A percentile compares a stretch with the other conserved stretches of the same genome.
These are phyloP conservation scores for Silurus asotus DNA, from an alignment of 2,113 vertebrate species.

Conservation along the genomic window DNA sequence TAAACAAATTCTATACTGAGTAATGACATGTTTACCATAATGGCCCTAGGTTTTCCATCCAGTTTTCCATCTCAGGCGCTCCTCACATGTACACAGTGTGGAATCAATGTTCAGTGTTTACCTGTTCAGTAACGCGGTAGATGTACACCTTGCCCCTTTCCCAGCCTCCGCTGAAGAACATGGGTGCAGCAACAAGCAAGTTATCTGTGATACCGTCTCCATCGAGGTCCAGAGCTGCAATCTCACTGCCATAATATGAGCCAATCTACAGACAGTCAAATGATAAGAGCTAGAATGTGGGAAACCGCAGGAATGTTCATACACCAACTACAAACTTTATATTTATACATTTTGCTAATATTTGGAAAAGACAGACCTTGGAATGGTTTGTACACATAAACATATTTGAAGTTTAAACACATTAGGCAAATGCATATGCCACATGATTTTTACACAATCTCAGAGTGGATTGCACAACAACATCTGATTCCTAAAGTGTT, in stretches of 20 bases:
- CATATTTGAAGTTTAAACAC: background rate
- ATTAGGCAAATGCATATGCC: background rate
- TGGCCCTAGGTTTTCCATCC: constrained; percentile 2
- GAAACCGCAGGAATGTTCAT: background rate
- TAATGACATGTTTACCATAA: background rate
- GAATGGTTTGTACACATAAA: background rate
- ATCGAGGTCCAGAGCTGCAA: constrained; percentile 83
- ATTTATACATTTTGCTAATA: background rate
- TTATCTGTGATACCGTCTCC: constrained; percentile 83
- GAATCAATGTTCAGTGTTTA: constrained; percentile 33
- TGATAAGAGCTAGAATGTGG: background rate
- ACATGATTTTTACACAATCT: background rate
- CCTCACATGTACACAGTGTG: background rate
- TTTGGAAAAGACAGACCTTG: background rate
- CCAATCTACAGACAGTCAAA: constrained; percentile 80
- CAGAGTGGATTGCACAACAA: background rate
- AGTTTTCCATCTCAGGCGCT: background rate
- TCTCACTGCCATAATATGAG: constrained; percentile 94
- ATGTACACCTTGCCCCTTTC: constrained; percentile 90
- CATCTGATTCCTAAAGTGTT: background rate
- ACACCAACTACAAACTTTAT: background rate
- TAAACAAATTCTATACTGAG: background rate
- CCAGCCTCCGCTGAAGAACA: constrained; percentile 90
- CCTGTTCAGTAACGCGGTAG: constrained; percentile 80
- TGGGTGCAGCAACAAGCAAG: constrained; percentile 90